Evolutionary conservation across 2,797 vertebrate genomes (phyloP), one percentile per base, ranked within the genome.

Genomic region (Microcaecilia unicolor): DNA sequence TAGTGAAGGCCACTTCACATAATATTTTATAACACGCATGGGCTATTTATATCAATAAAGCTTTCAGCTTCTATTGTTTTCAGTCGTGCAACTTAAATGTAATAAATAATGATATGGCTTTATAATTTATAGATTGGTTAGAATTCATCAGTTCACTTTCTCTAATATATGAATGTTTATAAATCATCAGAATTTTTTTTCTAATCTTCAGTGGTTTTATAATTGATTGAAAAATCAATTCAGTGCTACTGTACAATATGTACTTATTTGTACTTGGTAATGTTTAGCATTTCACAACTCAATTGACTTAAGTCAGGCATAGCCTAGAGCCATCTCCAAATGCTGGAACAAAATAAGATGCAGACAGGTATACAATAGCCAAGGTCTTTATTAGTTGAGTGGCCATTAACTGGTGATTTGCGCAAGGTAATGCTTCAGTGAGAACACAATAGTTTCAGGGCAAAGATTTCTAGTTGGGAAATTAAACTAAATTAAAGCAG

Each of bases 241-340:
- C 33, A 28, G 4, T 21, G 7, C 1, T 21, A 3, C 34, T 37
- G 36, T 3, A n/a, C n/a, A n/a, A n/a, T n/a, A 21, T 3, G 2
- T 12, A 22, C 5, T 4, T 31, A 6, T 4, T 21, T 22, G 1
- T 4, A 18, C 34, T 39, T 29, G 12, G 8, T 30, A 32, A 30
- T n/a, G n/a, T 0, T 22, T 33, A 25, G 2, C 2, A 26, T 5
- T 19, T n/a, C 7, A 23, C 0, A 10, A 2, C 21, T 13, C 5
- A 0, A 5, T 6, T 5, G 17, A 28, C 9, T 24, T 16, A 25
- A 14, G 2, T 10, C 9, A 24, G 6, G 6, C 3, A 2, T 30
- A 11, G 24, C n/a, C 6, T n/a, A 1, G 40, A 18, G 39, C 34
- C 13, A n/a, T n/a, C n/a, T n/a, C n/a, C n/a, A n/a, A n/a, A n/a